phyloP scores from a whole-genome alignment of 2,113 vertebrate genomes.

The Junco hyemalis region DNA sequence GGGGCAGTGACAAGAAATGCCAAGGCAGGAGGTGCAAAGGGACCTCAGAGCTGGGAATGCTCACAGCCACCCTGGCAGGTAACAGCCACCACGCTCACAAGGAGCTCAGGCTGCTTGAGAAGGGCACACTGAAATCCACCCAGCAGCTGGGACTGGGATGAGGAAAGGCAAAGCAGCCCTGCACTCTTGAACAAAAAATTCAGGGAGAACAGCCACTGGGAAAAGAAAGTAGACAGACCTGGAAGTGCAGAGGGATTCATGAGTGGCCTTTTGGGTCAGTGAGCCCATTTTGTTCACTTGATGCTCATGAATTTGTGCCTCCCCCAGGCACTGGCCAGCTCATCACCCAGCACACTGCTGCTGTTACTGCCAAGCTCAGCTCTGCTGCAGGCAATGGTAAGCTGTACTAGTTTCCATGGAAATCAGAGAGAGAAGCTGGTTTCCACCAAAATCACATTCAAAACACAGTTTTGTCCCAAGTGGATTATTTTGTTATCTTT shows the following conservation, averaged over 20 bases:
- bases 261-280: neutral
- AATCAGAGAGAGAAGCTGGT: conserved; percentile 52
- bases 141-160: neutral
- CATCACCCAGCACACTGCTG: neutral
- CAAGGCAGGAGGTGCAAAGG: neutral
- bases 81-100: neutral
- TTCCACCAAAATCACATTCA: conserved; percentile 32
- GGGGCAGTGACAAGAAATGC: neutral
- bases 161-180: neutral
- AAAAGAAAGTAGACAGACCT: neutral
- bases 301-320: neutral
- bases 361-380: neutral
- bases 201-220: neutral
- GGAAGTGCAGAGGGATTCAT: neutral
- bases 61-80: neutral
- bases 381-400: conserved; percentile 11
- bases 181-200: neutral
- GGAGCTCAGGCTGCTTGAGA: neutral
- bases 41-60: neutral
- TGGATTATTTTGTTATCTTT: neutral
- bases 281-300: neutral
- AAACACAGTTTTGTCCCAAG: neutral
- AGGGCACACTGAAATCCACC: neutral
- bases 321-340: neutral
- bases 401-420: conserved; percentile 69